Conservation (phyloP, 2,888 invertebrate species). For the Eupithecia subumbrata region DNA sequence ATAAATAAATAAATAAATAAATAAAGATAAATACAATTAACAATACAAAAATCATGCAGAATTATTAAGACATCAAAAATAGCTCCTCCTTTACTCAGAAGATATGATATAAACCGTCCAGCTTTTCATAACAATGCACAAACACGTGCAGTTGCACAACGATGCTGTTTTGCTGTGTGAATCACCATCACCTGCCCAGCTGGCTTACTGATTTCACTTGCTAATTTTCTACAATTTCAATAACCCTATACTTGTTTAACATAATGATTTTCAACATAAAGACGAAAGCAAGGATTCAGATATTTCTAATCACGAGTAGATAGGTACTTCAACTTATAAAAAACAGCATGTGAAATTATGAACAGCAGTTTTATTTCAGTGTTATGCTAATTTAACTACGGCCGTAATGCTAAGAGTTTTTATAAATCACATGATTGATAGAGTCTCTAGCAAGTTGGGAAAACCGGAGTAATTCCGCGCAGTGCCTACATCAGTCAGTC, state of each 20-base stretch:
- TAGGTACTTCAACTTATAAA: background rate
- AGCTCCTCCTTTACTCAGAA: conserved; percentile 4
- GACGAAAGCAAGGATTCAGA: background rate
- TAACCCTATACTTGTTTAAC: background rate
- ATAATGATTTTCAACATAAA: background rate
- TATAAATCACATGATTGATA: background rate
- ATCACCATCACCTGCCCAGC: conserved; percentile 31
- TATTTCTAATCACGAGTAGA: background rate
- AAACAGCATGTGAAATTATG: background rate
- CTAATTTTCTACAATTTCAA: conserved; percentile 10
- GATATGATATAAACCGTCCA: conserved; percentile 12
- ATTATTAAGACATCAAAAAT: background rate
- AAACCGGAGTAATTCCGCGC: conserved; percentile 10
- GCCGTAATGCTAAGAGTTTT: background rate
- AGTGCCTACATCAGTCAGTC: conserved; percentile 11
- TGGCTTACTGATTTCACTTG: conserved; percentile 24
- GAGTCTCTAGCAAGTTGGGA: background rate
- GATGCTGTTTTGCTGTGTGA: conserved; percentile 15
- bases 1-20: no score
- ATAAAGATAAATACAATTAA: no score
- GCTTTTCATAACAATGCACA: conserved; percentile 31
- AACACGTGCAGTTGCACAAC: conserved; percentile 40
- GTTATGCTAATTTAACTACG: background rate
- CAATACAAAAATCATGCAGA: background rate
- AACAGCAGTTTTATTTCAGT: background rate